Evolutionary conservation across 92 coral and sea anemone genomes (phyloP).

Genomic region (Hydrozoanthus gracilis): DNA sequence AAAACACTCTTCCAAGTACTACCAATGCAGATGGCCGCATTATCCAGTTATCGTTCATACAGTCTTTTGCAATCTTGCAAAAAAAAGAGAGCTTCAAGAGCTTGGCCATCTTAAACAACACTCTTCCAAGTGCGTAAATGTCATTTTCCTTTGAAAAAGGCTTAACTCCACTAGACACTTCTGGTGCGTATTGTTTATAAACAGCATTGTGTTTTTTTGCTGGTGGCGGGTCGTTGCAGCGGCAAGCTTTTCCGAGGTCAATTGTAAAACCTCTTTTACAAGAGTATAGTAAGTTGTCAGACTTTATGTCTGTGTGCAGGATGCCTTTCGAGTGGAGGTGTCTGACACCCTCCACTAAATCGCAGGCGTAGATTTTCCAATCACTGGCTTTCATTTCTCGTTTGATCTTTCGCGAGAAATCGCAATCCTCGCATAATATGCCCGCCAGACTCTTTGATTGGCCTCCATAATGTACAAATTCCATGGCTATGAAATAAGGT

Average conservation of each 20-base stretch:
- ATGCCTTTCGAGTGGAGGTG: conserved; percentile 12
- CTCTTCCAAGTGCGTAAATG: conserved; percentile 45
- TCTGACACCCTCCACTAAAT: background rate
- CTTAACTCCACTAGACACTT: conserved; percentile 34
- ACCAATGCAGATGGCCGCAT: no score
- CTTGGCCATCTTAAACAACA: conserved; percentile 29
- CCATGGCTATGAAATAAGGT: background rate
- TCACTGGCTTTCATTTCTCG: background rate
- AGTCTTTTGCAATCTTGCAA: background rate
- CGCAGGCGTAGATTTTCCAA: background rate
- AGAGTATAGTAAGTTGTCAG: background rate
- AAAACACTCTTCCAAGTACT: conserved; percentile 9
- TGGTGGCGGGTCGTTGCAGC: background rate
- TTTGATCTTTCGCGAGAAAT: no score
- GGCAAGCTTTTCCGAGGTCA: conserved; percentile 46
- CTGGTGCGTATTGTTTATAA: conserved; percentile 46
- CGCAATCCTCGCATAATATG: no score
- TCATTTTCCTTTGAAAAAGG: conserved; percentile 46
- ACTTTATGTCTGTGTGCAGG: conserved; percentile 1
- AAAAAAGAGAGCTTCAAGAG: background rate
- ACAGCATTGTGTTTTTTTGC: background rate
- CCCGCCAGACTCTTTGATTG: background rate
- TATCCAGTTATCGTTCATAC: no score
- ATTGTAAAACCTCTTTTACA: conserved; percentile 30
- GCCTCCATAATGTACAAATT: background rate